Base-by-base conservation (phyloP, 1,140 invertebrate species). In the Coenobita brevimanus region DNA sequence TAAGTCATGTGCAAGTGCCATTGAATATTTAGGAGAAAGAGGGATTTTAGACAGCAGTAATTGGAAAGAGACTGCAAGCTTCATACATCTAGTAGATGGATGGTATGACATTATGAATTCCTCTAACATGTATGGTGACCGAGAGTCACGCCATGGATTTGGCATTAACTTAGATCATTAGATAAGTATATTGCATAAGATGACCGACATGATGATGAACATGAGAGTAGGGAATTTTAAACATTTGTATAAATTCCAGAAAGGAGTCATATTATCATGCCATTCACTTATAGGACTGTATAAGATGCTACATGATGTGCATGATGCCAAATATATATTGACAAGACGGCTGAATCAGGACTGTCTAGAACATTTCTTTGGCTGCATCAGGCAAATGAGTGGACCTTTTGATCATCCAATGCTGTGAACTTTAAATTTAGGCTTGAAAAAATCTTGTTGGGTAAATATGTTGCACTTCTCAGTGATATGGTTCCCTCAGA, bases 141-240 rank as follows among this genome's bases (percentile, higher is more conserved):
- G 30, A 80, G 30, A 62, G 30, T 80, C 46, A 80, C 50, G 78
- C 50, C 54, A 80, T 62, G 50, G 21, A 2, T 76, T 30, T 30
- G 27, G 6, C 8, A 30, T 30, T 75, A 33, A 75, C 30, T 30
- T 75, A 75, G 36, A 6, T 3, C 3, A 76, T n/a, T n/a, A n/a
- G 73, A 76, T 30, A 76, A n/a, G n/a, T n/a, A 76, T 76, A 41
- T 43, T 76, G 73, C 36, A 76, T 10, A 76, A 41, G 73, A 76
- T 76, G n/a, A n/a, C n/a, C n/a, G n/a, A n/a, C n/a, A n/a, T n/a
- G n/a, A n/a, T n/a, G n/a, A n/a, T n/a, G n/a, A 80, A 60, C 43
- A 54, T 41, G 1, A 50, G 60, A 21, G 2, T 41, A 24, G 24
- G 27, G 60, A 33, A 27, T 24, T 80, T 27, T 80, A 60, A 30